Evolutionary conservation across 2,113 vertebrate species (phyloP).

Genomic region (Holacanthus passer): DNA sequence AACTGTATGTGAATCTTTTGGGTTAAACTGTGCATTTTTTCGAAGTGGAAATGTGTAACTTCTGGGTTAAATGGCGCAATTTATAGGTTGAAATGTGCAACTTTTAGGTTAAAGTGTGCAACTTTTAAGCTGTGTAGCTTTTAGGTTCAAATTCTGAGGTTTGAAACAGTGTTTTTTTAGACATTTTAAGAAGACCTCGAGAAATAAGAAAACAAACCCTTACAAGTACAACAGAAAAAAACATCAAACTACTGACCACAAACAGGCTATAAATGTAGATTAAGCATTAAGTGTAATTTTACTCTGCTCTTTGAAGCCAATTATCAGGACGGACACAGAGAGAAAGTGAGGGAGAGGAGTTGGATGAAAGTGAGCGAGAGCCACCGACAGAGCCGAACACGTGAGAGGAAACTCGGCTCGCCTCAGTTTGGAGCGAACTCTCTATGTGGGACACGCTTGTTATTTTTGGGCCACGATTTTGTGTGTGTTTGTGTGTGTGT

Average conservation of each 20-base stretch:
- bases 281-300: neutral
- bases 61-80: neutral
- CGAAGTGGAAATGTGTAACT: neutral
- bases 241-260: neutral
- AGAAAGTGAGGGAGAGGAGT: neutral
- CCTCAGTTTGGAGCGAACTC: conserved; percentile 19
- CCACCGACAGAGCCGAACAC: conserved; percentile 23
- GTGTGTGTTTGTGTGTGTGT: conserved; percentile 18
- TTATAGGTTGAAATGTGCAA: neutral
- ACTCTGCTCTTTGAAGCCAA: neutral
- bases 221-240: neutral
- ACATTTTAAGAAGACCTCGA: too few relatives aligned
- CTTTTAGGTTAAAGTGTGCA: neutral
- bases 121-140: neutral
- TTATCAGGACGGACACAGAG: neutral
- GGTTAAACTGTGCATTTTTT: neutral
- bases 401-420: conserved; percentile 42
- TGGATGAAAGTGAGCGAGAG: neutral
- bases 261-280: neutral
- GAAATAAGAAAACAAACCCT: too few relatives aligned
- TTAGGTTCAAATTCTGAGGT: neutral
- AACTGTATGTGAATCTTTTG: too few relatives aligned
- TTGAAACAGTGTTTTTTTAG: too few relatives aligned
- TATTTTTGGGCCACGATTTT: conserved; percentile 58
- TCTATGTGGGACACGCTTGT: conserved; percentile 62